A percentile compares a stretch with the other conserved stretches of the same genome.
Conservation (phyloP, 2,797 vertebrate genomes). For the Bovichtus diacanthus region DNA sequence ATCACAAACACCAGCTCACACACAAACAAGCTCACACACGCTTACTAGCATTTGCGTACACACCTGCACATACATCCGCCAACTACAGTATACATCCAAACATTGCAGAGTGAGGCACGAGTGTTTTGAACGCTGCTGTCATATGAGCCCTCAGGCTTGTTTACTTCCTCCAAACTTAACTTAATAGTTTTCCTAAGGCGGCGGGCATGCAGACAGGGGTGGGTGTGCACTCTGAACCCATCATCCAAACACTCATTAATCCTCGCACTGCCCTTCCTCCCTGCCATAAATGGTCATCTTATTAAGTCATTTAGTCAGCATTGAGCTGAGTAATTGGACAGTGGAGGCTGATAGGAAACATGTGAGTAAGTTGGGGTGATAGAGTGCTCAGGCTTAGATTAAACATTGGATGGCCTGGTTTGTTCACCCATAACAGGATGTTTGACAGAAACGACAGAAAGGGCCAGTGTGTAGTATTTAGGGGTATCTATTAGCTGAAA, state of each 20-base stretch:
- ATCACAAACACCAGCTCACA: constrained; percentile 76
- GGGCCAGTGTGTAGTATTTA: too few species aligned
- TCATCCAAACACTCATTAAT: constrained; percentile 67
- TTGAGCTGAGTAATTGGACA: constrained; percentile 69
- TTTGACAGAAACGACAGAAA: neutral
- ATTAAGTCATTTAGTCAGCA: constrained; percentile 66
- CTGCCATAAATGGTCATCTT: constrained; percentile 62
- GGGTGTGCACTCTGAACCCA: constrained; percentile 35
- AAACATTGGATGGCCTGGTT: constrained; percentile 19
- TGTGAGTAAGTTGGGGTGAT: constrained; percentile 55
- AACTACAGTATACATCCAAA: constrained; percentile 18
- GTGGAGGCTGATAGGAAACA: constrained; percentile 48
- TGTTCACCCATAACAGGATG: neutral
- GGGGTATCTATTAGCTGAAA: too few species aligned
- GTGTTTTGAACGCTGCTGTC: constrained; percentile 52
- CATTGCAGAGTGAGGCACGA: constrained; percentile 33
- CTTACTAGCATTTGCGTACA: neutral
- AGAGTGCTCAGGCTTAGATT: constrained; percentile 21
- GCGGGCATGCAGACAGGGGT: constrained; percentile 24
- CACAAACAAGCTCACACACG: constrained; percentile 29
- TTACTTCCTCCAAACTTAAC: constrained; percentile 65
- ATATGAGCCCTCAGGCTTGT: constrained; percentile 57
- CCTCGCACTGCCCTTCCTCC: constrained; percentile 40
- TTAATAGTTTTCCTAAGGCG: constrained; percentile 58
- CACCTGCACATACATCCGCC: constrained; percentile 29